These are phyloP conservation scores for Machimus atricapillus DNA, from an alignment of 2,888 invertebrate species.

Conservation along the genomic window DNA sequence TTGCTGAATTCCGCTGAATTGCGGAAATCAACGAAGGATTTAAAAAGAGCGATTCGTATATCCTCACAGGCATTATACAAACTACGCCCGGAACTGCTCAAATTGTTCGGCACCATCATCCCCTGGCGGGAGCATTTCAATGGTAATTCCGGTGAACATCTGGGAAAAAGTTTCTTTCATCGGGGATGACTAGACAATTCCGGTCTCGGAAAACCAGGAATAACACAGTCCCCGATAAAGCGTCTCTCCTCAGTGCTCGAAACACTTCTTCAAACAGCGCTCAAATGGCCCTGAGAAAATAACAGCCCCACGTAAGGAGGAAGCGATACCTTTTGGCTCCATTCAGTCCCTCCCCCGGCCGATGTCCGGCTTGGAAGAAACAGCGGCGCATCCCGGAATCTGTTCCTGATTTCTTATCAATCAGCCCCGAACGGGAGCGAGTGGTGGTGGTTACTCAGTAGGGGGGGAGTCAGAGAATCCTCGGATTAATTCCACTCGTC, in stretches of 20 bases:
- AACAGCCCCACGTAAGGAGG: background rate
- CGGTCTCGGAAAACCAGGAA: background rate
- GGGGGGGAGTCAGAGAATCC: background rate
- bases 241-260: background rate
- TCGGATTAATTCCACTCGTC: conserved; percentile 4
- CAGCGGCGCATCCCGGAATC: background rate
- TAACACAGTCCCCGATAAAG: background rate
- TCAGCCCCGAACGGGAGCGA: background rate
- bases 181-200: background rate
- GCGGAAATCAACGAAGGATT: background rate
- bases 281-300: background rate
- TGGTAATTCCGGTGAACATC: background rate
- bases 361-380: background rate
- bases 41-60: background rate
- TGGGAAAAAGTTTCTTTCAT: background rate
- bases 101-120: background rate
- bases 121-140: background rate
- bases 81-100: background rate
- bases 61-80: background rate
- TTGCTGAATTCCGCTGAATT: background rate
- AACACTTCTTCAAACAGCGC: background rate
- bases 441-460: background rate
- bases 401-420: conserved; percentile 16
- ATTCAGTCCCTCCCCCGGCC: background rate
- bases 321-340: background rate